Evolutionary conservation across 2,113 vertebrate genomes (phyloP).

Genomic region (Leptobrachium ailaonicum): DNA sequence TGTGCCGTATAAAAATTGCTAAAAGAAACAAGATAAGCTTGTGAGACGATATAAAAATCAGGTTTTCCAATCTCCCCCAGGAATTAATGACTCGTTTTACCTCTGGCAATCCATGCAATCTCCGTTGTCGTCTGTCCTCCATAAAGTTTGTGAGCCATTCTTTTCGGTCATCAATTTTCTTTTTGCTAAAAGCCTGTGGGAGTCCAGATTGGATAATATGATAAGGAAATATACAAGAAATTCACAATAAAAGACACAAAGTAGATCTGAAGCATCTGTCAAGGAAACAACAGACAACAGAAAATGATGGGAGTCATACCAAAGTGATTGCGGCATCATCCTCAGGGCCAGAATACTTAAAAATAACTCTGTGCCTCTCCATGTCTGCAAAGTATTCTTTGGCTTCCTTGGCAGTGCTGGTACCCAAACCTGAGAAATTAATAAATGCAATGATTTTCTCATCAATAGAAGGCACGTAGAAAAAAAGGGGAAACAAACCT

Average conservation of each 20-base stretch:
- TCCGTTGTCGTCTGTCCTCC: conserved; percentile 93
- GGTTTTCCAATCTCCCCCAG: conserved; percentile 32
- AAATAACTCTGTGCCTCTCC: conserved; percentile 92
- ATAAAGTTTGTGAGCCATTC: conserved; percentile 99
- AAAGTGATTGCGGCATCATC: conserved; percentile 96
- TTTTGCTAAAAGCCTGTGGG: conserved; percentile 95
- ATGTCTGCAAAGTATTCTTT: conserved; percentile 98
- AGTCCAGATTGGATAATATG: not conserved
- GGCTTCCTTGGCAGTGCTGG: conserved; percentile 97
- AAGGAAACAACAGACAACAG: not conserved
- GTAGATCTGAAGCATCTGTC: not conserved
- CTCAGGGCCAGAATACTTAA: conserved; percentile 90
- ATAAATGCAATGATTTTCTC: not conserved
- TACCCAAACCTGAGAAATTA: conserved; percentile 86
- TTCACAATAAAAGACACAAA: not conserved
- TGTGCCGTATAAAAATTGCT: conserved; percentile 97
- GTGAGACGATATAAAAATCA: conserved; percentile 25
- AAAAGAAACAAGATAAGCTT: conserved; percentile 58
- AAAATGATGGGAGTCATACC: conserved; percentile 63
- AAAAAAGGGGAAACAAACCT: too few species aligned
- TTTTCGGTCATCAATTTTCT: conserved; percentile 97
- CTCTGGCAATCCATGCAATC: conserved; percentile 94
- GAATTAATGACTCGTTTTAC: conserved; percentile 61
- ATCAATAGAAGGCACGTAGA: too few species aligned
- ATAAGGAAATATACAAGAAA: not conserved